Percentiles rank a stretch among this genome's conserved stretches.
phyloP scores from a whole-genome alignment of 2,888 invertebrate species.

The Netelia melanura region DNA sequence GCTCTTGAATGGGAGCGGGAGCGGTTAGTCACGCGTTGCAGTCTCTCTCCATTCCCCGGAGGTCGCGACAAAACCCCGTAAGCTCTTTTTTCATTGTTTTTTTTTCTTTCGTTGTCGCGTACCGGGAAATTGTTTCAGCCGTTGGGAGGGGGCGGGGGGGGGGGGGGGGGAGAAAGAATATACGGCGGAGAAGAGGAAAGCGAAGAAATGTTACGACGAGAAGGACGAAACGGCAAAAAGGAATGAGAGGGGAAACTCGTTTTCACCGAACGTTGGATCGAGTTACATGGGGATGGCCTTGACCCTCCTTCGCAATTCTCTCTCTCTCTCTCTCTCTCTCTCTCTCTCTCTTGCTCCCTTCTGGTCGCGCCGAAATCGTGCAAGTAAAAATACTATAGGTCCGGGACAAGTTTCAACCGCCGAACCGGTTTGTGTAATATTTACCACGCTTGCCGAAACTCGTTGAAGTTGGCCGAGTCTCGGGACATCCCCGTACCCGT shows the following conservation, averaged over 20 bases:
- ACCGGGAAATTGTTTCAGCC: slow-evolving; percentile 43
- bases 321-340: background rate
- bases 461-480: background rate
- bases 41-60: slow-evolving; percentile 17
- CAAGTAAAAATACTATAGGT: slow-evolving; percentile 9
- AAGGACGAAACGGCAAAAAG: slow-evolving; percentile 4
- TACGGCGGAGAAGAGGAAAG: slow-evolving; percentile 4
- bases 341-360: background rate
- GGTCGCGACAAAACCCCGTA: slow-evolving; percentile 30
- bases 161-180: slow-evolving; percentile 7
- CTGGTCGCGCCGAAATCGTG: slow-evolving; percentile 10
- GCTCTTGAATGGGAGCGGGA: background rate
- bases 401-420: background rate
- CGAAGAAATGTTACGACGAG: slow-evolving; percentile 33
- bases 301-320: slow-evolving; percentile 33
- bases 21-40: slow-evolving; percentile 73
- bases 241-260: slow-evolving; percentile 5
- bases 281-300: slow-evolving; percentile 31
- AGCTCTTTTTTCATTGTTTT: slow-evolving; percentile 57
- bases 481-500: slow-evolving; percentile 23
- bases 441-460: slow-evolving; percentile 32
- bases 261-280: slow-evolving; percentile 38
- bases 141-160: background rate
- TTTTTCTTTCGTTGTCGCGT: slow-evolving; percentile 18
- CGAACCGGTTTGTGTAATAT: slow-evolving; percentile 39